Percentiles rank a stretch among this genome's conserved stretches.
Evolutionary conservation across 64 coral and sea anemone genomes (phyloP).

Genomic region (Hydrozoanthus tunicans): DNA sequence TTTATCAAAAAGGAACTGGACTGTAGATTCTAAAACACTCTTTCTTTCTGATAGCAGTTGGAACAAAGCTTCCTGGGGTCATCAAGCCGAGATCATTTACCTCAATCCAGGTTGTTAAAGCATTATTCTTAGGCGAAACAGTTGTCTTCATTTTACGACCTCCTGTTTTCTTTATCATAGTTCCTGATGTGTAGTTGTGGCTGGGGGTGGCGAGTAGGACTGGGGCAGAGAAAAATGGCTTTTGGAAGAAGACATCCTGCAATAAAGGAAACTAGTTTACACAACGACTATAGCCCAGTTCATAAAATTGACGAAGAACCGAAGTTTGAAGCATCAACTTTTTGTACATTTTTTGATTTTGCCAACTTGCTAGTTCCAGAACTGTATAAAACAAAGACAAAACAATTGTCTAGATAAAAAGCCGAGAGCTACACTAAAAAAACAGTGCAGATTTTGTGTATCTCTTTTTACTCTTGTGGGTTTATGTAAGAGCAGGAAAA

Average conservation of each 20-base stretch:
- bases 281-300: background rate
- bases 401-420: too few relatives aligned
- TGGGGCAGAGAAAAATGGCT: slow-evolving; percentile 26
- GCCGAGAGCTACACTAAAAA: too few relatives aligned
- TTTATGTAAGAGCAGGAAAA: too few relatives aligned
- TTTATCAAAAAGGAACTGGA: too few relatives aligned
- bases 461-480: too few relatives aligned
- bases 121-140: slow-evolving; percentile 29
- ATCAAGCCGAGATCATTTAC: background rate
- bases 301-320: too few relatives aligned
- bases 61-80: background rate
- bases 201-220: slow-evolving; percentile 22
- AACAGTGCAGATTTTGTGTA: too few relatives aligned
- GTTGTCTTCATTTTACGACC: background rate
- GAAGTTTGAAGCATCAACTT: too few relatives aligned
- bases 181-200: slow-evolving; percentile 44
- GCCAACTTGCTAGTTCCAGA: too few relatives aligned
- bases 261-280: background rate
- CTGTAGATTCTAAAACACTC: too few relatives aligned
- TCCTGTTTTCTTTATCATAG: slow-evolving; percentile 14
- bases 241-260: slow-evolving; percentile 14
- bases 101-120: slow-evolving; percentile 44
- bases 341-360: too few relatives aligned
- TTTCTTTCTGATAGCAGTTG: background rate
- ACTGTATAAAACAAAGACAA: too few relatives aligned